These are phyloP conservation scores for Ammodytes dubius DNA, from an alignment of 2,113 vertebrate species.

Conservation along the genomic window DNA sequence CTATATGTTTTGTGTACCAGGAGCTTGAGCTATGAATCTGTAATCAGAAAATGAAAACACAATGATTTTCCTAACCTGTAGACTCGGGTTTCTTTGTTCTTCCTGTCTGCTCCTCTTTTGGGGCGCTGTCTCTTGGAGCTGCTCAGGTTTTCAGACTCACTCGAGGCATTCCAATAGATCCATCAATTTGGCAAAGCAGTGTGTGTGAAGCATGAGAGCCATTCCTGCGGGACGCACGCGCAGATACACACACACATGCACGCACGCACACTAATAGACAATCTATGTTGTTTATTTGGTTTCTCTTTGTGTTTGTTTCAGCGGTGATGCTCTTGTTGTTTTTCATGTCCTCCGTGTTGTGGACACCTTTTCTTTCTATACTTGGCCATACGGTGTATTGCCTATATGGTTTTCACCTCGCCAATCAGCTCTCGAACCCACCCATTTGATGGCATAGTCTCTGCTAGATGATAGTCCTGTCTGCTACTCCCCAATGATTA, in stretches of 20 bases:
- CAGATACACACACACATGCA: conserved; percentile 56
- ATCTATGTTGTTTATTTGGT: conserved; percentile 64
- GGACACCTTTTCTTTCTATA: conserved; percentile 30
- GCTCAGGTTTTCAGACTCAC: conserved; percentile 76
- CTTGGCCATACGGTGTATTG: background rate
- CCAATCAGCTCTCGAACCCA: conserved; percentile 21
- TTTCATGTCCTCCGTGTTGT: conserved; percentile 19
- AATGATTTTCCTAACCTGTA: conserved; percentile 43
- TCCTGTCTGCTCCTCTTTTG: conserved; percentile 48
- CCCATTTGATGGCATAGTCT: conserved; percentile 34
- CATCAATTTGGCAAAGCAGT: conserved; percentile 81
- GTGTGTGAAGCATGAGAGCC: conserved; percentile 75
- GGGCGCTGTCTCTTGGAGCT: conserved; percentile 59
- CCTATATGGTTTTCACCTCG: conserved; percentile 24
- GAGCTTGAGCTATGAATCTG: conserved; percentile 42
- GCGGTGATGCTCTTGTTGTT: conserved; percentile 37
- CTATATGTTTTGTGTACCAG: conserved; percentile 9
- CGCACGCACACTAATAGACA: conserved; percentile 53
- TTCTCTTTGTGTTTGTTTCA: conserved; percentile 55
- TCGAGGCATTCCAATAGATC: conserved; percentile 82
- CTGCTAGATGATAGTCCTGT: conserved; percentile 22
- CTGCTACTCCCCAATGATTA: conserved; percentile 47
- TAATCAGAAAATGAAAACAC: conserved; percentile 51
- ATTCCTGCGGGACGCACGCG: conserved; percentile 63
- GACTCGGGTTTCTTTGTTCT: conserved; percentile 59